These are phyloP conservation scores for Rhinatrema bivittatum DNA, from an alignment of 2,797 vertebrate species.

Conservation along the genomic window DNA sequence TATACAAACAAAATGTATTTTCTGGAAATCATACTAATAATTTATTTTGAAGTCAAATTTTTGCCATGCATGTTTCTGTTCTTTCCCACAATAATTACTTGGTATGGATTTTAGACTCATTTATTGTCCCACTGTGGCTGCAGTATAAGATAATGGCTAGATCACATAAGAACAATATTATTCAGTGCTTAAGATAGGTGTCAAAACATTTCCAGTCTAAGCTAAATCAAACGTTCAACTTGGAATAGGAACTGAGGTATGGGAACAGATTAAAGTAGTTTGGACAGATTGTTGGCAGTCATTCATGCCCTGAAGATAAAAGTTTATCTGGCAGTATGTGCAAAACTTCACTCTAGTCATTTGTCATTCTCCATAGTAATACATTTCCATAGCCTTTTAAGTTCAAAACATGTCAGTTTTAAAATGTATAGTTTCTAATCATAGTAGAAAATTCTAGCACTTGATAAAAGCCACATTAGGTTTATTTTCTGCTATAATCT, in stretches of 20 bases:
- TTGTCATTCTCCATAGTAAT: constrained; percentile 76
- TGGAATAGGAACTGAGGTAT: constrained; percentile 64
- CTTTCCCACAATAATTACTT: neutral
- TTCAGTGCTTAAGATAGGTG: constrained; percentile 51
- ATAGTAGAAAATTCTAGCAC: constrained; percentile 32
- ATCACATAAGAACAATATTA: constrained; percentile 33
- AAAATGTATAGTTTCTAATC: constrained; percentile 29
- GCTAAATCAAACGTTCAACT: constrained; percentile 63
- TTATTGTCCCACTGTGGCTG: constrained; percentile 7
- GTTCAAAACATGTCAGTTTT: constrained; percentile 58
- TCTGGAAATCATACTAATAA: no score
- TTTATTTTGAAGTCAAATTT: no score
- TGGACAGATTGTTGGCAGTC: constrained; percentile 72
- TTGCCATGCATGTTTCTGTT: no score
- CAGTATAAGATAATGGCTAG: constrained; percentile 45
- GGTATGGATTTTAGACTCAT: neutral
- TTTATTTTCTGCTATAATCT: no score
- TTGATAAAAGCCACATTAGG: no score
- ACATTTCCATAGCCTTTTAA: constrained; percentile 57
- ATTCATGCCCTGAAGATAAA: constrained; percentile 74
- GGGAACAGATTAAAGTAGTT: constrained; percentile 76
- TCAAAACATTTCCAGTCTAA: constrained; percentile 63
- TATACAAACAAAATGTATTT: no score
- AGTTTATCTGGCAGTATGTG: constrained; percentile 67
- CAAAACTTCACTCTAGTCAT: constrained; percentile 69